These are phyloP conservation scores for Synergus umbraculus DNA, from an alignment of 2,888 invertebrate species.

Conservation along the genomic window DNA sequence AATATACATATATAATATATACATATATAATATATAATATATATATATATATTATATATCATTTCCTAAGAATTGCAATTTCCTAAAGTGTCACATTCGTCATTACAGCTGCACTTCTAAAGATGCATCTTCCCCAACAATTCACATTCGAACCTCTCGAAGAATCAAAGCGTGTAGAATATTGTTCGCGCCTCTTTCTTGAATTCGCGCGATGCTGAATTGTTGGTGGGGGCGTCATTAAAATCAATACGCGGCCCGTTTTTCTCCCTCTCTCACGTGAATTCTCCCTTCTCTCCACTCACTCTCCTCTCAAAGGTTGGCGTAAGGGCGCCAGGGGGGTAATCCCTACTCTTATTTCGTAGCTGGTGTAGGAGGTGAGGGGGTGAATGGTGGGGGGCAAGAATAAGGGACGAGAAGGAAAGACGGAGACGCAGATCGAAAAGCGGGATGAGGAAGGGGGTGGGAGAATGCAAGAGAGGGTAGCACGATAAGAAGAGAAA, in stretches of 20 bases:
- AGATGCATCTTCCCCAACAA: background rate
- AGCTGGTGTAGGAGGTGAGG: constrained; percentile 51
- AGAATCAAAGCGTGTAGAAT: constrained; percentile 65
- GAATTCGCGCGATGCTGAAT: constrained; percentile 60
- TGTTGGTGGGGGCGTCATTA: constrained; percentile 74
- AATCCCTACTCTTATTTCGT: constrained; percentile 44
- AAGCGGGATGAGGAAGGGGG: constrained; percentile 56
- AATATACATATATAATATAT: background rate
- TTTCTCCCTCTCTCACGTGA: constrained; percentile 64
- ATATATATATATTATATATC: background rate
- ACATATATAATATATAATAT: too few relatives aligned
- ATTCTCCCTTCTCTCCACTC: constrained; percentile 53
- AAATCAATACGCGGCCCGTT: constrained; percentile 75
- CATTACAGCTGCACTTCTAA: background rate
- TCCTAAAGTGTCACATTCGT: background rate
- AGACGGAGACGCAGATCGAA: constrained; percentile 54
- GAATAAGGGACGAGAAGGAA: constrained; percentile 45
- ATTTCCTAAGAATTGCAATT: background rate
- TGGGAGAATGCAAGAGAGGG: constrained; percentile 35
- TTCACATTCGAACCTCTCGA: constrained; percentile 10
- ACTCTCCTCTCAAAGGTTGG: constrained; percentile 46
- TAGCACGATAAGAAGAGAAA: constrained; percentile 59
- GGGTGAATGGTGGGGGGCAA: constrained; percentile 51
- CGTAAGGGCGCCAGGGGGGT: constrained; percentile 46
- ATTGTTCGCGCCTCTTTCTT: constrained; percentile 71